A percentile compares a stretch with the other conserved stretches of the same genome.
Conservation (phyloP, 2,888 invertebrate species). For the Dysmachus trigonus region DNA sequence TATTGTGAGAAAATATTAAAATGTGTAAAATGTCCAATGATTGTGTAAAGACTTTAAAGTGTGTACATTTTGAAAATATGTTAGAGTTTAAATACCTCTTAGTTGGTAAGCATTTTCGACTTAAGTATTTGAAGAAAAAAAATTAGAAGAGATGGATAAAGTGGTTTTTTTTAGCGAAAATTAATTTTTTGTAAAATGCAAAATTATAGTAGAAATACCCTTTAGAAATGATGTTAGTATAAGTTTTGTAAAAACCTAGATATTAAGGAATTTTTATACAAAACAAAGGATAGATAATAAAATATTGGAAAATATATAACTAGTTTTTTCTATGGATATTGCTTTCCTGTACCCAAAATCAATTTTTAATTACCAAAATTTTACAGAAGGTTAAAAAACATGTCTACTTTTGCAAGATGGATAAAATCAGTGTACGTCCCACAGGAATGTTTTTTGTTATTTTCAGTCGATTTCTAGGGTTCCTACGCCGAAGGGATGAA, state of each 20-base stretch:
- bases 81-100: conserved; percentile 31
- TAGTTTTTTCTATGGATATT: background rate
- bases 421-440: too few relatives aligned
- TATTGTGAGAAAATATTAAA: background rate
- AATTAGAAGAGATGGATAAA: background rate
- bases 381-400: too few relatives aligned
- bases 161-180: background rate
- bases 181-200: background rate
- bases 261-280: conserved; percentile 16
- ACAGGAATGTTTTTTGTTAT: too few relatives aligned
- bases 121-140: background rate
- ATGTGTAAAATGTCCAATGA: background rate
- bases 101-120: background rate
- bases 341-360: background rate
- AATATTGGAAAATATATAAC: background rate
- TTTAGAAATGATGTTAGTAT: background rate
- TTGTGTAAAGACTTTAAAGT: background rate
- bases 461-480: too few relatives aligned
- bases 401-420: too few relatives aligned
- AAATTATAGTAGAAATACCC: background rate
- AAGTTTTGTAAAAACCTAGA: conserved; percentile 16
- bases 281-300: conserved; percentile 24
- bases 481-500: too few relatives aligned
- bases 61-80: conserved; percentile 25
- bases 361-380: too few relatives aligned